A percentile compares a stretch with the other conserved stretches of the same genome.
Conservation (phyloP, 2,797 vertebrate species). For the Pristis pectinata region DNA sequence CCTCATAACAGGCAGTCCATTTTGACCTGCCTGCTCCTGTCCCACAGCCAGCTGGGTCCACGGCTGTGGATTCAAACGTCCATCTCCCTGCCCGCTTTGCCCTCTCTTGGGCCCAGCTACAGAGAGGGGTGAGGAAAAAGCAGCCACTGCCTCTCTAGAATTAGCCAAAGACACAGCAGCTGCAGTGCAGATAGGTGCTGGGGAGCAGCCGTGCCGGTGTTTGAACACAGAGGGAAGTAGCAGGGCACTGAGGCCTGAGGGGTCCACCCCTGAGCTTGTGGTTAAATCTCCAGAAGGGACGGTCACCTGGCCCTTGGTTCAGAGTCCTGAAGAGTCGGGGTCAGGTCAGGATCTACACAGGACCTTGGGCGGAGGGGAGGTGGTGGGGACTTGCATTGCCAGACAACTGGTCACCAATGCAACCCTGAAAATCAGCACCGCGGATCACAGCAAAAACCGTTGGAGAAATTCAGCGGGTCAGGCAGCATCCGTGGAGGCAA, state of each 20-base stretch:
- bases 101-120: background rate
- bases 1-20: too few relatives aligned
- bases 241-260: background rate
- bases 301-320: background rate
- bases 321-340: too few relatives aligned
- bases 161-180: background rate
- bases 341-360: too few relatives aligned
- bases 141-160: background rate
- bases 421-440: too few relatives aligned
- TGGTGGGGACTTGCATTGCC: too few relatives aligned
- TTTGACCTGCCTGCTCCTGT: too few relatives aligned
- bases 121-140: background rate
- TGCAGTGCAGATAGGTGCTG: background rate
- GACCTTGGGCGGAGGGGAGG: too few relatives aligned
- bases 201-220: background rate
- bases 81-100: background rate
- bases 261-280: too few relatives aligned
- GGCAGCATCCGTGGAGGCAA: too few relatives aligned
- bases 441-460: too few relatives aligned
- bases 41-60: background rate
- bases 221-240: background rate
- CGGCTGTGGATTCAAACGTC: background rate
- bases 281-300: background rate
- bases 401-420: too few relatives aligned
- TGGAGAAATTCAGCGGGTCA: too few relatives aligned